phyloP scores from a whole-genome alignment of 1,140 invertebrate species.

The Phocides pigmalion region DNA sequence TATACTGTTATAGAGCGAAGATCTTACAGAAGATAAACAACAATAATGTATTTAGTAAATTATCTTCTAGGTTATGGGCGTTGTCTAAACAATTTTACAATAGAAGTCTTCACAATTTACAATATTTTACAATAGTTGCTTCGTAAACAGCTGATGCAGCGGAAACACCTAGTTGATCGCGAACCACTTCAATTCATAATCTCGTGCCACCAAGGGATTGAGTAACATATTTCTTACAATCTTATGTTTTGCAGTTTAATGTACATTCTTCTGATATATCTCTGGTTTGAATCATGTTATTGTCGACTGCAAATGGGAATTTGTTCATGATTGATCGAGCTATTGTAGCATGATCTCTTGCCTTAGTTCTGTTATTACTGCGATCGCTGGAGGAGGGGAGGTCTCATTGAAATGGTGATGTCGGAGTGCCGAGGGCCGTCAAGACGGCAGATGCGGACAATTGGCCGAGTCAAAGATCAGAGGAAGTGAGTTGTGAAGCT shows the following conservation, averaged over 20 bases:
- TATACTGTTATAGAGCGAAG: not conserved
- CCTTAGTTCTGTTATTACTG: conserved; percentile 24
- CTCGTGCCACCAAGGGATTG: conserved; percentile 77
- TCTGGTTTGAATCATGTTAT: conserved; percentile 1
- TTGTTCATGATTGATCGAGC: conserved; percentile 42
- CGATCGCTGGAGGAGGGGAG: conserved; percentile 39
- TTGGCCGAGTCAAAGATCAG: conserved; percentile 79
- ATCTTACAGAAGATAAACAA: too few relatives aligned
- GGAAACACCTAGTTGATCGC: conserved; percentile 80
- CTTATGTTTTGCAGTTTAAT: conserved; percentile 34
- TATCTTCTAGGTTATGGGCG: conserved; percentile 10
- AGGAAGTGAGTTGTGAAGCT: conserved; percentile 61
- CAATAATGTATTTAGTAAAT: not conserved
- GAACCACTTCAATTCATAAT: conserved; percentile 80
- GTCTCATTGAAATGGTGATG: conserved; percentile 53
- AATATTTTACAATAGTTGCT: too few relatives aligned
- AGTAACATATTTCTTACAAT: conserved; percentile 77
- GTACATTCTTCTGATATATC: not conserved
- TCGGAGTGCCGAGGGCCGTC: conserved; percentile 45
- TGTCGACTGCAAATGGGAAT: conserved; percentile 33
- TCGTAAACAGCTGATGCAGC: conserved; percentile 69
- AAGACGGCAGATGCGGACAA: conserved; percentile 75
- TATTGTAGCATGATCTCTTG: conserved; percentile 48
- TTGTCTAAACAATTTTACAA: conserved; percentile 17
- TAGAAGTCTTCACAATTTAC: too few relatives aligned